Conservation (phyloP, 1,140 invertebrate species). For the Augochlora pura region DNA sequence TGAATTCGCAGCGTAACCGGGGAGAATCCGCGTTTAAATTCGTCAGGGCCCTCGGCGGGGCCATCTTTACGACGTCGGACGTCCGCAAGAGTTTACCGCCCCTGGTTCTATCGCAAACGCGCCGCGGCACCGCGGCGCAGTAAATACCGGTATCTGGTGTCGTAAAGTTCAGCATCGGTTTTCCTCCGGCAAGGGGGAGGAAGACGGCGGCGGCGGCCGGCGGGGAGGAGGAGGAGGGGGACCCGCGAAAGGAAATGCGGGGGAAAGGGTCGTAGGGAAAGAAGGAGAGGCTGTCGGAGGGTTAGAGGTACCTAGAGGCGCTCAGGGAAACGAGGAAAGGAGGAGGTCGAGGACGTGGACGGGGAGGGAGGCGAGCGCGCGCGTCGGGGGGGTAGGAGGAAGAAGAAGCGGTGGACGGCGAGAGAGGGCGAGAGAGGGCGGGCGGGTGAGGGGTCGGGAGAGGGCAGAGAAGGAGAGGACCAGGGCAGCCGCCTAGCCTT, state of each 20-base stretch:
- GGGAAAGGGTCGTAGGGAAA: conserved; percentile 36
- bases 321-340: too few species aligned
- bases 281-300: background rate
- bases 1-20: background rate
- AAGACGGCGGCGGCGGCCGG: conserved; percentile 25
- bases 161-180: conserved; percentile 72
- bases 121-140: conserved; percentile 52
- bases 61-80: conserved; percentile 15
- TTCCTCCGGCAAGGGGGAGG: conserved; percentile 39
- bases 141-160: conserved; percentile 70
- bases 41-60: background rate
- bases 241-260: conserved; percentile 28
- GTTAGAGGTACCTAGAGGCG: background rate
- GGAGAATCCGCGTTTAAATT: conserved; percentile 6
- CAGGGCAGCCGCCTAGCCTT: conserved; percentile 42
- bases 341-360: background rate
- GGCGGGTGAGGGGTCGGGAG: too few species aligned
- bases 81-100: background rate
- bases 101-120: conserved; percentile 52
- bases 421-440: background rate
- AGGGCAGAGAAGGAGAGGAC: conserved; percentile 26
- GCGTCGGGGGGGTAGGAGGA: conserved; percentile 9
- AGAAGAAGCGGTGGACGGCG: conserved; percentile 8
- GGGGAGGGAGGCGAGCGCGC: conserved; percentile 23
- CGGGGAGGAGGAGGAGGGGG: background rate